Evolutionary conservation across 2,888 invertebrate species (phyloP).

Genomic region (Drosophila acutilabella): DNA sequence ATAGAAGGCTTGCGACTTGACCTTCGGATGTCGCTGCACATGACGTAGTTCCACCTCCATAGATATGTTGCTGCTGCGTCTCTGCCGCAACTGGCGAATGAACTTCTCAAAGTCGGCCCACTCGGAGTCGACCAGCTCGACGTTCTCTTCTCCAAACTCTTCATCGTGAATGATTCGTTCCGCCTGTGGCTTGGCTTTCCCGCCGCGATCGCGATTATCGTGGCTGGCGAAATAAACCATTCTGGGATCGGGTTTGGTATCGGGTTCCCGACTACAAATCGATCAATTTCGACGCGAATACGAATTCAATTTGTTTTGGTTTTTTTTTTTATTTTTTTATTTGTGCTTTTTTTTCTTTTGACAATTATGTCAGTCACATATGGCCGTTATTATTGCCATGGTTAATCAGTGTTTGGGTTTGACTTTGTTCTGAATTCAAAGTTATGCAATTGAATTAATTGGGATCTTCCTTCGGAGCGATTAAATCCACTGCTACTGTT

Average conservation of each 20-base stretch:
- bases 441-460: conserved; percentile 53
- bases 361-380: conserved; percentile 27
- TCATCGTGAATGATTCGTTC: conserved; percentile 84
- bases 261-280: conserved; percentile 8
- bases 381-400: conserved; percentile 35
- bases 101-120: conserved; percentile 85
- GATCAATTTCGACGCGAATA: conserved; percentile 32
- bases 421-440: not conserved
- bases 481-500: conserved; percentile 25
- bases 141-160: conserved; percentile 85
- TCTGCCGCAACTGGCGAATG: conserved; percentile 83
- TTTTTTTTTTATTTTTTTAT: not conserved
- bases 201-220: conserved; percentile 70
- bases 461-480: conserved; percentile 44
- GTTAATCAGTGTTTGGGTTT: conserved; percentile 12
- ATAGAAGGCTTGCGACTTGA: conserved; percentile 84
- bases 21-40: conserved; percentile 77
- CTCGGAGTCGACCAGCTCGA: conserved; percentile 84
- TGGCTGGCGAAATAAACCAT: conserved; percentile 75
- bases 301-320: conserved; percentile 1
- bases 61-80: conserved; percentile 82
- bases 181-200: conserved; percentile 61
- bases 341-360: not conserved
- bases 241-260: not conserved
- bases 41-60: conserved; percentile 83